A percentile compares a stretch with the other conserved stretches of the same genome.
phyloP scores from a whole-genome alignment of 2,113 vertebrate species.

The Microtus ochrogaster region DNA sequence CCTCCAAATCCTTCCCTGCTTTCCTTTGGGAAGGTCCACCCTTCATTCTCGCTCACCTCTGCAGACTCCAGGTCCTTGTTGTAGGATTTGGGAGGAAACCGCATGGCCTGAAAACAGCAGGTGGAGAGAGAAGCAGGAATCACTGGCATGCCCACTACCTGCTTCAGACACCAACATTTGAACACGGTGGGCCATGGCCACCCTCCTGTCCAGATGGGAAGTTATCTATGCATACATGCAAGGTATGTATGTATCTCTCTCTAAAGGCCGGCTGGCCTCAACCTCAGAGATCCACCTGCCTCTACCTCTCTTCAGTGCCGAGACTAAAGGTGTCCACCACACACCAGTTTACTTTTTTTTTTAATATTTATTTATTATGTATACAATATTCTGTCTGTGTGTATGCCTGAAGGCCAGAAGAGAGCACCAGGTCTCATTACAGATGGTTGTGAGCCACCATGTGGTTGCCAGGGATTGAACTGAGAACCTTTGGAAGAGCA shows the following conservation, averaged over 20 bases:
- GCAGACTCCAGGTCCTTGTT: conserved; percentile 99
- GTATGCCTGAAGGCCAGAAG: too few relatives aligned
- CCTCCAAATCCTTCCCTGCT: background rate
- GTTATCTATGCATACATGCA: too few relatives aligned
- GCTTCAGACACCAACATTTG: too few relatives aligned
- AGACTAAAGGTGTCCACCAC: background rate
- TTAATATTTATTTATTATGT: too few relatives aligned
- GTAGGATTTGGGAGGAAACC: conserved; percentile 98
- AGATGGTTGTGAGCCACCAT: too few relatives aligned
- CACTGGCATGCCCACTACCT: too few relatives aligned
- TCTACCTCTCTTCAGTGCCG: background rate
- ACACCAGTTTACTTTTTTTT: too few relatives aligned
- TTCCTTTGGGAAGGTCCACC: accelerated
- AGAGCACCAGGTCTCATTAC: too few relatives aligned
- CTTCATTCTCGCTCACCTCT: conserved; percentile 89
- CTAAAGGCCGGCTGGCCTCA: background rate
- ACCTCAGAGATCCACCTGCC: background rate
- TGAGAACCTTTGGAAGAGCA: too few relatives aligned
- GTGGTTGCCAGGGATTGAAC: too few relatives aligned
- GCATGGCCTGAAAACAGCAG: conserved; percentile 91
- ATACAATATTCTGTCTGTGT: too few relatives aligned
- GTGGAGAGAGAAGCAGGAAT: background rate
- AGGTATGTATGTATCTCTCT: too few relatives aligned
- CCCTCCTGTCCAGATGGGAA: background rate
- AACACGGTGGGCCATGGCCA: accelerated